phyloP scores from a whole-genome alignment of 2,113 vertebrate species.

The Erpornis zantholeuca region DNA sequence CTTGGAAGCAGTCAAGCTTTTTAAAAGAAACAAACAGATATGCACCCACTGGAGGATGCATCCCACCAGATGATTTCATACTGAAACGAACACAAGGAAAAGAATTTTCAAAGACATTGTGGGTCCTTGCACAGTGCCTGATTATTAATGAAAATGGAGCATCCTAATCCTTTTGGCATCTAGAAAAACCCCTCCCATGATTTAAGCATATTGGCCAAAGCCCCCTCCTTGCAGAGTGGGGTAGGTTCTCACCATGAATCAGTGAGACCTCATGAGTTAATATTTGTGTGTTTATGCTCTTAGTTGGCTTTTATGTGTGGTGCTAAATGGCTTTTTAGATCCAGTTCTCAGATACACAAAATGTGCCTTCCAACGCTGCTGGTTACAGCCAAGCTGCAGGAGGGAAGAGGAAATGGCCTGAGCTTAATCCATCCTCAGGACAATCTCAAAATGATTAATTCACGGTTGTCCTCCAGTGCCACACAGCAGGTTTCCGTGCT shows the following conservation, averaged over 20 bases:
- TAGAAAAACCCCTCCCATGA: neutral
- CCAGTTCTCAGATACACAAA: neutral
- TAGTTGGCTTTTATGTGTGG: neutral
- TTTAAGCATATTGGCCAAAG: neutral
- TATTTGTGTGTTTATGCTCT: neutral
- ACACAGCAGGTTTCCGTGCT: neutral
- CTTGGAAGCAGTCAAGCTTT: neutral
- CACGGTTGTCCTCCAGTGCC: neutral
- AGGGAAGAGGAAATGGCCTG: neutral
- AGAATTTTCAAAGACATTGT: neutral
- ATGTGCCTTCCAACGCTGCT: neutral
- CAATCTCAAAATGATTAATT: slow-evolving; percentile 19
- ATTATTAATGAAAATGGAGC: neutral
- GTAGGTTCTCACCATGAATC: neutral
- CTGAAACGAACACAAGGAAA: neutral
- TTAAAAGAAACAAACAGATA: neutral
- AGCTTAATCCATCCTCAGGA: neutral
- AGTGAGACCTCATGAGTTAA: neutral
- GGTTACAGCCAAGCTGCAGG: neutral
- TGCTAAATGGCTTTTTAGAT: slow-evolving; percentile 8
- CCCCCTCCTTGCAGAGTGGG: neutral
- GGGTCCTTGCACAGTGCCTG: neutral
- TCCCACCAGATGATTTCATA: slow-evolving; percentile 7
- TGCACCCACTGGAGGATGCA: neutral
- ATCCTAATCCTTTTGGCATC: neutral